Percentiles rank a stretch among this genome's conserved stretches.
Evolutionary conservation across 2,113 vertebrate genomes (phyloP).

Genomic region (Eudyptes chrysolophus): DNA sequence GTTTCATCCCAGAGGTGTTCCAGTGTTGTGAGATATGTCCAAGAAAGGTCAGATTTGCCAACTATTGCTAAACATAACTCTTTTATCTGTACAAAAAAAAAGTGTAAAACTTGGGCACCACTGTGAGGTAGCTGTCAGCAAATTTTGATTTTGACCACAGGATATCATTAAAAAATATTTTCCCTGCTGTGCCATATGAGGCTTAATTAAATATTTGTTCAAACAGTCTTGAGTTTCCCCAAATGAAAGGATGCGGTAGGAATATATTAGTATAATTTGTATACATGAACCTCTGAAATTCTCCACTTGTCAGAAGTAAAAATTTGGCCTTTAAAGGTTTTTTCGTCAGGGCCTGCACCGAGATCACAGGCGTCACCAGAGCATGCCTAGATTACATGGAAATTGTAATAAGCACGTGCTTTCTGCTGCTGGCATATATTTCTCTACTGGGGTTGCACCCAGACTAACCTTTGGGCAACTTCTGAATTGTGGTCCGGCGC

Average conservation of each 20-base stretch:
- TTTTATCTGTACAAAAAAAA: not conserved
- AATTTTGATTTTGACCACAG: not conserved
- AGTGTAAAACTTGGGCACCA: not conserved
- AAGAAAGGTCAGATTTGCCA: not conserved
- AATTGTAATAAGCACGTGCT: not conserved
- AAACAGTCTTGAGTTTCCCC: not conserved
- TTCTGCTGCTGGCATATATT: not conserved
- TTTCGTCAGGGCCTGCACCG: not conserved
- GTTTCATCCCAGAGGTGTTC: not conserved
- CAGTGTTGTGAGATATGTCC: not conserved
- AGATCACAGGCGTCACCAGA: not conserved
- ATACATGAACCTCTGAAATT: not conserved
- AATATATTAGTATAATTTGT: not conserved
- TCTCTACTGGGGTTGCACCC: not conserved
- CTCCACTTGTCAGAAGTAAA: not conserved
- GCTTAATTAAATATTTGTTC: slow-evolving; percentile 47
- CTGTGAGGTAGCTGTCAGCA: not conserved
- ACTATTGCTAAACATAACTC: not conserved
- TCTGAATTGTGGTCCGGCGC: not conserved
- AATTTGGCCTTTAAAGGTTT: not conserved
- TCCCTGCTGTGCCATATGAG: not conserved
- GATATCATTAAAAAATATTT: slow-evolving; percentile 45
- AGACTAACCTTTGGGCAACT: not conserved
- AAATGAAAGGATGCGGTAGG: not conserved
- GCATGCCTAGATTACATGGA: not conserved